A percentile compares a stretch with the other conserved stretches of the same genome.
Evolutionary conservation across 2,888 invertebrate species (phyloP).

Genomic region (Folsomia manolachei): DNA sequence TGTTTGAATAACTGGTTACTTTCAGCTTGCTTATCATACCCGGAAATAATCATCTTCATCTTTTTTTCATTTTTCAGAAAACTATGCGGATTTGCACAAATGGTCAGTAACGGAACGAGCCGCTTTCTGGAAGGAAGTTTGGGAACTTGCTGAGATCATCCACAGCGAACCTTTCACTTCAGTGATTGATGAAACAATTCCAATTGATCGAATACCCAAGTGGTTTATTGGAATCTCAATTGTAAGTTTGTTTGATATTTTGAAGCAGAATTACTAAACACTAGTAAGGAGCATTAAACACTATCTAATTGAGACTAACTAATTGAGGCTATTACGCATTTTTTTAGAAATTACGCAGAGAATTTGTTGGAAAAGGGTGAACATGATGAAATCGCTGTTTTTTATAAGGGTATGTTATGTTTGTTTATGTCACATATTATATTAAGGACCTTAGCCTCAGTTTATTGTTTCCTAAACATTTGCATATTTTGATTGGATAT

Average conservation of each 20-base stretch:
- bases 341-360: constrained; percentile 61
- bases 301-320: too few relatives aligned
- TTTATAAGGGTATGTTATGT: constrained; percentile 54
- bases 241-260: too few relatives aligned
- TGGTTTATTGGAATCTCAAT: constrained; percentile 59
- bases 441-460: too few relatives aligned
- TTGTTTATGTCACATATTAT: background rate
- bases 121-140: constrained; percentile 51
- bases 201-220: constrained; percentile 57
- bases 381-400: constrained; percentile 56
- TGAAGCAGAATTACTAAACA: too few relatives aligned
- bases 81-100: constrained; percentile 50
- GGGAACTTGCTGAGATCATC: constrained; percentile 50
- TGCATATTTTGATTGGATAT: too few relatives aligned
- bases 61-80: constrained; percentile 39
- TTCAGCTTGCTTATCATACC: background rate
- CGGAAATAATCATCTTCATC: background rate
- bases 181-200: constrained; percentile 51
- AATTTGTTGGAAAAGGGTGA: constrained; percentile 55
- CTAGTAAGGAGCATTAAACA: too few relatives aligned
- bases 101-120: constrained; percentile 50
- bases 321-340: too few relatives aligned
- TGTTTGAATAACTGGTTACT: background rate
- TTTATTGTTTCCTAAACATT: too few relatives aligned
- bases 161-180: constrained; percentile 44